phyloP scores from a whole-genome alignment of 2,797 vertebrate genomes.

The Epinephelus awoara region DNA sequence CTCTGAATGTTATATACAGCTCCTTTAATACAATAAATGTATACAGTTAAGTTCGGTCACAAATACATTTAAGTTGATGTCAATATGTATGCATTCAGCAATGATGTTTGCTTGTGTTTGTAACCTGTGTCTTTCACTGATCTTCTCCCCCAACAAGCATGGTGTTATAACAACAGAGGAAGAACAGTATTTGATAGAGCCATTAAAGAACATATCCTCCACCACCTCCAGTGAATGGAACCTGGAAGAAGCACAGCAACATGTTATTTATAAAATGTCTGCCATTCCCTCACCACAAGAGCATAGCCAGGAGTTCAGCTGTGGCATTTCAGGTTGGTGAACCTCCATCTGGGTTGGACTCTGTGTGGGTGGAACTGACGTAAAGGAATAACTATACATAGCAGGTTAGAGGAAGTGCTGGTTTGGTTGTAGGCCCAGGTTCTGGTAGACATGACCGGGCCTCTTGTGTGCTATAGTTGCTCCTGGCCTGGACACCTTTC shows the following conservation, averaged over 20 bases:
- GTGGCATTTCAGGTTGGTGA: constrained; percentile 96
- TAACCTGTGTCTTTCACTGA: constrained; percentile 50
- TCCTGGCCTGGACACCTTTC: constrained; percentile 71
- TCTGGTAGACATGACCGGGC: constrained; percentile 72
- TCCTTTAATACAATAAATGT: too few relatives aligned
- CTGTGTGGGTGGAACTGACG: constrained; percentile 83
- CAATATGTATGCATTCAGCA: not conserved
- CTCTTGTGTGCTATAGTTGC: constrained; percentile 73
- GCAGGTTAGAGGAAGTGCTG: constrained; percentile 81
- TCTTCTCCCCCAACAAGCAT: constrained; percentile 87
- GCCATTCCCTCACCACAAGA: constrained; percentile 90
- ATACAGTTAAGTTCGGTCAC: too few relatives aligned
- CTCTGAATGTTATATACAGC: too few relatives aligned
- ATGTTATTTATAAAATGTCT: constrained; percentile 99
- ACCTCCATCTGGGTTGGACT: constrained; percentile 78
- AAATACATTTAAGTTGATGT: not conserved
- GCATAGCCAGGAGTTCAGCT: constrained; percentile 91
- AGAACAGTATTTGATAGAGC: constrained; percentile 99
- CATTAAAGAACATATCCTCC: constrained; percentile 93
- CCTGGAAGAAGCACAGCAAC: constrained; percentile 94
- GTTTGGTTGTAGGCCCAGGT: constrained; percentile 82
- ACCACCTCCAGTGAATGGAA: constrained; percentile 90
- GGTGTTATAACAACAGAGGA: constrained; percentile 98
- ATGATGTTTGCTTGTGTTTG: constrained; percentile 29
- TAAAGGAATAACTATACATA: constrained; percentile 83